Percentiles rank a stretch among this genome's conserved stretches.
These are phyloP conservation scores for Parotocinclus haroldoi DNA, from an alignment of 2,797 vertebrate genomes.

Conservation along the genomic window DNA sequence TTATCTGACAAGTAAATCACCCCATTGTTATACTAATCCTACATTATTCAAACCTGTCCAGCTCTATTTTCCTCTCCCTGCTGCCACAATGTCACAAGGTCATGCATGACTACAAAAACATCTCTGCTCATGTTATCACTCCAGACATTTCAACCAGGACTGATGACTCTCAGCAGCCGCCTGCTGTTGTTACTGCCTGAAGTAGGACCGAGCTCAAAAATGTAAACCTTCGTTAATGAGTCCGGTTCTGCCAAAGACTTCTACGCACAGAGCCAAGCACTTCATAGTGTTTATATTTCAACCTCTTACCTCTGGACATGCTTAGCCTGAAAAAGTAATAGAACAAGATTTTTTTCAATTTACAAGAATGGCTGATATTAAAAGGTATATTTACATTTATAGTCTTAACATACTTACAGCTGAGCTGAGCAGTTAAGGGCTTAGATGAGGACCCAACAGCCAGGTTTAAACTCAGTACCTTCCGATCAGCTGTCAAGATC, in stretches of 20 bases:
- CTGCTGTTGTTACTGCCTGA: conserved; percentile 46
- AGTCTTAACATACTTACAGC: too few species aligned
- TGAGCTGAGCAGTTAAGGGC: too few species aligned
- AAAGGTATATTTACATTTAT: too few species aligned
- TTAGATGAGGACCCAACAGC: too few species aligned
- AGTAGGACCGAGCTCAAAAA: conserved; percentile 42
- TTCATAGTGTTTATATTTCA: background rate
- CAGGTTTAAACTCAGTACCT: too few species aligned
- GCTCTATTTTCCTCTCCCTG: conserved; percentile 42
- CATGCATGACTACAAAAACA: conserved; percentile 42
- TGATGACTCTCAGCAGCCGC: conserved; percentile 2
- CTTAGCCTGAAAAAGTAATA: background rate
- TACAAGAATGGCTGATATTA: too few species aligned
- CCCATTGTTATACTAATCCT: conserved; percentile 16
- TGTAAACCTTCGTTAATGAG: conserved; percentile 67
- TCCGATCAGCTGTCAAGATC: too few species aligned
- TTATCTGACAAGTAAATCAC: conserved; percentile 27
- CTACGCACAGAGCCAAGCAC: background rate
- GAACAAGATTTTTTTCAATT: background rate
- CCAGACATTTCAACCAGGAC: conserved; percentile 33
- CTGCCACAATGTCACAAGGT: conserved; percentile 52
- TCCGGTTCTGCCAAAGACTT: conserved; percentile 30
- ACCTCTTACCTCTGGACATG: background rate
- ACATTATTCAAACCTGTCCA: conserved; percentile 22
- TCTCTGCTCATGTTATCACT: conserved; percentile 53